Percentiles rank a stretch among this genome's conserved stretches.
phyloP scores from a whole-genome alignment of 2,797 vertebrate species.

The Cirrhinus molitorella region DNA sequence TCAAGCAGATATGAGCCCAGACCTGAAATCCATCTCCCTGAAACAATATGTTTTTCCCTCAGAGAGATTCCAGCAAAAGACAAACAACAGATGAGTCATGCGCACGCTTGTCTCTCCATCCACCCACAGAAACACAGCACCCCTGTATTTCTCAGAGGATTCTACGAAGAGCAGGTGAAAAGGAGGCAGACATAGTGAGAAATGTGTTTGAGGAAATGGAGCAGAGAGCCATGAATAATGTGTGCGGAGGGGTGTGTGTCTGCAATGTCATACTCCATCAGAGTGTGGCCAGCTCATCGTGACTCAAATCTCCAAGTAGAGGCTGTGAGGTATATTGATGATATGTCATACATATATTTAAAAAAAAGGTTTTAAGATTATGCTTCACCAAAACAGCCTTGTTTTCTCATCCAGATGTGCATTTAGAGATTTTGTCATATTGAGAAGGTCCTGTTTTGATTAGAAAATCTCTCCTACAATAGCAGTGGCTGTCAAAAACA shows the following conservation, averaged over 20 bases:
- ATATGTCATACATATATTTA: neutral
- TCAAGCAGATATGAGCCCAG: constrained; percentile 19
- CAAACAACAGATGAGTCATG: constrained; percentile 54
- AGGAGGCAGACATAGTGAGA: constrained; percentile 40
- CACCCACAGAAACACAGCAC: constrained; percentile 45
- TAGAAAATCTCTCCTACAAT: constrained; percentile 4
- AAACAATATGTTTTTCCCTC: constrained; percentile 35
- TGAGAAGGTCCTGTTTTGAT: neutral
- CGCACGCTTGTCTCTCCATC: constrained; percentile 40
- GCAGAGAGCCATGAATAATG: constrained; percentile 47
- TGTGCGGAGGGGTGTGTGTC: constrained; percentile 45
- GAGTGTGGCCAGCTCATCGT: constrained; percentile 38
- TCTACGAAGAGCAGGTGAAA: constrained; percentile 46
- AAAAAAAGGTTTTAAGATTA: constrained; percentile 28
- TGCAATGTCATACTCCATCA: constrained; percentile 45
- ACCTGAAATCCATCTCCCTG: constrained; percentile 26
- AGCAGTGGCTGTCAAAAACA: constrained; percentile 3
- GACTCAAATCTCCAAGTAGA: constrained; percentile 28
- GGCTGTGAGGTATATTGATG: constrained; percentile 26
- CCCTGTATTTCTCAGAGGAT: constrained; percentile 34
- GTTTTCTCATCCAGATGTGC: constrained; percentile 7
- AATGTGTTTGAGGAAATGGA: constrained; percentile 51
- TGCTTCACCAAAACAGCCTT: neutral
- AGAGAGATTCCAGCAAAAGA: constrained; percentile 44
- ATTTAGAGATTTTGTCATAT: neutral